phyloP scores from a whole-genome alignment of 2,888 invertebrate species.

The Hetaerina titia region DNA sequence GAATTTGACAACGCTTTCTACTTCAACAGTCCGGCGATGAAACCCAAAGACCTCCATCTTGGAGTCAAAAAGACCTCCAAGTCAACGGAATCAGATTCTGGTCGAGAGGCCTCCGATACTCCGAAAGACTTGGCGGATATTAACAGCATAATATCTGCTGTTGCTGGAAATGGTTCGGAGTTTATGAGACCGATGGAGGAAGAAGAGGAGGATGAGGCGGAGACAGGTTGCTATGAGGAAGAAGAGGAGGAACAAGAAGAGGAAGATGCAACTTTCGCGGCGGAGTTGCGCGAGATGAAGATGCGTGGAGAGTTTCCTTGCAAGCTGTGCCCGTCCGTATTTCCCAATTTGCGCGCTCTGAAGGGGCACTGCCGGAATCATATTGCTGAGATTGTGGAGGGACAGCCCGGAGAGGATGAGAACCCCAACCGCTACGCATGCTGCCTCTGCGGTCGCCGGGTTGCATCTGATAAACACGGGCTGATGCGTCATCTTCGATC shows the following conservation, averaged over 20 bases:
- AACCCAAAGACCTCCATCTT: neutral
- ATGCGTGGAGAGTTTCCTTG: conserved; percentile 94
- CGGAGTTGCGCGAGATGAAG: conserved; percentile 93
- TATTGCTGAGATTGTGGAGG: conserved; percentile 80
- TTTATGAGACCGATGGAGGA: conserved; percentile 69
- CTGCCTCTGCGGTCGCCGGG: conserved; percentile 87
- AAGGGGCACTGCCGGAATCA: conserved; percentile 95
- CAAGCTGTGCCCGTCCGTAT: conserved; percentile 91
- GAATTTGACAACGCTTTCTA: conserved; percentile 77
- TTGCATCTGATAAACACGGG: conserved; percentile 92
- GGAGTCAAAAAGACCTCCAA: neutral
- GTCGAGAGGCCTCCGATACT: conserved; percentile 73
- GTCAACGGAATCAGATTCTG: neutral
- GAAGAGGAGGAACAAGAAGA: conserved; percentile 85
- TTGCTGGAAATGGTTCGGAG: conserved; percentile 75
- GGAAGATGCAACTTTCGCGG: conserved; percentile 88
- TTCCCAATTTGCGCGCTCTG: conserved; percentile 92
- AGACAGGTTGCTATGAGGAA: conserved; percentile 71
- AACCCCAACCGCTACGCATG: conserved; percentile 86
- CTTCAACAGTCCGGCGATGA: conserved; percentile 67
- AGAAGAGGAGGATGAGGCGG: conserved; percentile 73
- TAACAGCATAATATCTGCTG: conserved; percentile 89
- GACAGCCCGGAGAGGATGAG: conserved; percentile 82
- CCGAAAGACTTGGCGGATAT: conserved; percentile 91
- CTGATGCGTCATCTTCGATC: conserved; percentile 94